Percentiles rank a stretch among this genome's conserved stretches.
phyloP scores from a whole-genome alignment of 2,113 vertebrate species.

The Malaclemys terrapin region DNA sequence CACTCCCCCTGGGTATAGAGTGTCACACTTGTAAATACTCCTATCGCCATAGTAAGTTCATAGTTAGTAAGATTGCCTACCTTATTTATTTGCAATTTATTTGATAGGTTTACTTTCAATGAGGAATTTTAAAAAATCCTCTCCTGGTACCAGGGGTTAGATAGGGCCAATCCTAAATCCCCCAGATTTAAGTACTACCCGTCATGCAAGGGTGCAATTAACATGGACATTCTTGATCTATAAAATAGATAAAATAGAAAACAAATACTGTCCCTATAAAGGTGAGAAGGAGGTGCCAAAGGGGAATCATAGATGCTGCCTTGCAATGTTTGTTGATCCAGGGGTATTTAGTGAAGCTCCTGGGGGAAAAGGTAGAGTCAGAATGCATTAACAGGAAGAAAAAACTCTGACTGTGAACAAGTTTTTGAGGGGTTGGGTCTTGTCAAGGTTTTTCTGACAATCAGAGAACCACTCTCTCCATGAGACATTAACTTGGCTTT shows the following conservation, averaged over 20 bases:
- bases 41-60: not conserved
- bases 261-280: not conserved
- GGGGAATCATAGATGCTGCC: not conserved
- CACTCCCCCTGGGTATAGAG: too few species aligned
- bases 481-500: too few species aligned
- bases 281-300: not conserved
- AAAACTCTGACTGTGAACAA: not conserved
- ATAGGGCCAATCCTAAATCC: not conserved
- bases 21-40: not conserved
- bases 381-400: not conserved
- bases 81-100: not conserved
- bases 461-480: too few species aligned
- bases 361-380: not conserved
- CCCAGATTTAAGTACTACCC: not conserved
- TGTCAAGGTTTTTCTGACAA: too few species aligned
- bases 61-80: not conserved
- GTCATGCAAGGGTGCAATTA: not conserved
- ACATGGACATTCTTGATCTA: not conserved
- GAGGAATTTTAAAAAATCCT: not conserved
- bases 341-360: not conserved
- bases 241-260: too few species aligned
- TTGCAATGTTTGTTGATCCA: not conserved
- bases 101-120: not conserved
- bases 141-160: not conserved
- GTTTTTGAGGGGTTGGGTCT: too few species aligned